Base-by-base conservation (phyloP, 2,113 vertebrate genomes). In the Barnardius zonarius region DNA sequence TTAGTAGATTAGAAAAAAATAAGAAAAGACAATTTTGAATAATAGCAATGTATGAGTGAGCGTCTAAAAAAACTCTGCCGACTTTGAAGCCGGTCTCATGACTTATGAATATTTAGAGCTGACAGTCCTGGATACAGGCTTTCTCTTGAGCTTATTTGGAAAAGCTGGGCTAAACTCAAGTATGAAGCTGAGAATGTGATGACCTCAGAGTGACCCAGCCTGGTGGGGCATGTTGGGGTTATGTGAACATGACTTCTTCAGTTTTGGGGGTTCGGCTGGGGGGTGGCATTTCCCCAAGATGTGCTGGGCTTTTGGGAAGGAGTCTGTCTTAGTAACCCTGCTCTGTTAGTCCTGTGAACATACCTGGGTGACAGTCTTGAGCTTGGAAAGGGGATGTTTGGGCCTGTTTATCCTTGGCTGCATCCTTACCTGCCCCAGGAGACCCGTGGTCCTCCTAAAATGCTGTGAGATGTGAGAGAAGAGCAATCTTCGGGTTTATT, bases 41-140 rank as follows among this genome's bases (percentile, higher is more conserved):
- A 90, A 93, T 37, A 80, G 49, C 92, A 91, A 82, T 3, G 14
- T 63, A 7, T 16, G 25, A 92, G 83, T 27, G 89, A 88, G 35
- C 51, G 75, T 39, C 22, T 77, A 46, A 81, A 33, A 85, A 79
- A 86, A 55, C 67, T 86, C 67, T 82, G 57, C 27, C 0, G 4
- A 75, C 90, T 97, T 90, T 94, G 88, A 95, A 92, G 85, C 44
- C 49, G 11, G 52, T 22, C 86, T 93, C 54, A n/a, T 48, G 70
- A 69, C 44, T 93, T 80, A 80, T 49, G 94, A 92, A 94, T 83
- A 90, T 94, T 95, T 83, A 90, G 90, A 89, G 57, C 84, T 94
- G 90, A 10, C 84, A 84, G 83, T 67, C 73, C 68, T 82, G 81
- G 73, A 30, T 69, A 17, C 24, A 63, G 93, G 54, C 11, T 84